Conservation (phyloP, 2,797 vertebrate genomes). For the Arnoldichthys spilopterus region DNA sequence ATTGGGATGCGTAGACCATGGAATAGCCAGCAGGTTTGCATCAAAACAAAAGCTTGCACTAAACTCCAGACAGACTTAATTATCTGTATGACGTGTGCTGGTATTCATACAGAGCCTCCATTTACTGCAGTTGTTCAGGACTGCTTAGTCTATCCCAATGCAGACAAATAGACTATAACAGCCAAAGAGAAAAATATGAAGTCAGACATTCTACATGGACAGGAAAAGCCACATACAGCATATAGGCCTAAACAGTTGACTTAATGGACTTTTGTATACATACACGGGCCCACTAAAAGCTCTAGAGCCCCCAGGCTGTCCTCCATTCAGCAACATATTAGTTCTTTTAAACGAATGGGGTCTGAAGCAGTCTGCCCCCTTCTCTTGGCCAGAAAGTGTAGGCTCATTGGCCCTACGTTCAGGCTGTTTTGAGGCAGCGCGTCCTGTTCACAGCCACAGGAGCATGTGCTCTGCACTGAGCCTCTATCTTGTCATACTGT, state of each 20-base stretch:
- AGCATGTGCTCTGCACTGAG: neutral
- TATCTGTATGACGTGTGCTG: neutral
- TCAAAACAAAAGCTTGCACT: neutral
- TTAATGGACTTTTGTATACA: neutral
- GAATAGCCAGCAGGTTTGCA: neutral
- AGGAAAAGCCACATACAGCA: constrained; percentile 14
- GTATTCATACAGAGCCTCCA: neutral
- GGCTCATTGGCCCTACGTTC: neutral
- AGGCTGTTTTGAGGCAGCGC: neutral
- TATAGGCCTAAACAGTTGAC: constrained; percentile 13
- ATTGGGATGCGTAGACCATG: neutral
- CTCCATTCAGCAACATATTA: neutral
- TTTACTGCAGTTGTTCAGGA: neutral
- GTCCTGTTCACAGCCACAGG: neutral
- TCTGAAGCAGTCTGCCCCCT: neutral
- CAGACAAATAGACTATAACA: neutral
- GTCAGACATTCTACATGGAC: neutral
- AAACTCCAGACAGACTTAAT: neutral
- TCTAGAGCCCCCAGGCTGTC: constrained; percentile 3
- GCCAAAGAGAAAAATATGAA: neutral
- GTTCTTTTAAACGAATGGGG: neutral
- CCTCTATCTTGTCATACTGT: neutral
- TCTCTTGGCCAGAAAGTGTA: neutral
- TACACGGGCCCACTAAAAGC: constrained; percentile 11
- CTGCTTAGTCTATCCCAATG: neutral